Evolutionary conservation across 2,113 vertebrate species (phyloP).

Genomic region (Oreochromis aureus): DNA sequence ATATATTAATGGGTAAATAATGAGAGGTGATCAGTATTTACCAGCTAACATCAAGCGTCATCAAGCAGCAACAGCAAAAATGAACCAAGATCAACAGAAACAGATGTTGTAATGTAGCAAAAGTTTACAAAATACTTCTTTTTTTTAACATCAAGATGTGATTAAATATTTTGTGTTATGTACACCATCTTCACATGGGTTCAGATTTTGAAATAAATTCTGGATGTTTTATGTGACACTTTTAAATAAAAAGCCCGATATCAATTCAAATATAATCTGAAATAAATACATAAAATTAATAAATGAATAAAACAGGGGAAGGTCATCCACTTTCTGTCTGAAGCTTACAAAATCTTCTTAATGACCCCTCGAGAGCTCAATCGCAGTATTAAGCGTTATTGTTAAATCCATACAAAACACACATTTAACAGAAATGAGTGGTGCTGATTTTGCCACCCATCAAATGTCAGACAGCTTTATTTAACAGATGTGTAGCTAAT

Average conservation of each 20-base stretch:
- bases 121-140: constrained; percentile 1
- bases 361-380: not conserved
- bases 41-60: not conserved
- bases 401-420: not conserved
- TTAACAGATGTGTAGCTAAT: not conserved
- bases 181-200: not conserved
- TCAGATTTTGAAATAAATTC: not conserved
- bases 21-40: not conserved
- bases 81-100: not conserved
- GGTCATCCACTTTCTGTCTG: not conserved
- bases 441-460: not conserved
- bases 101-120: not conserved
- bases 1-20: not conserved
- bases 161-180: not conserved
- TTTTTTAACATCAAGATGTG: not conserved
- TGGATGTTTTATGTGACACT: not conserved
- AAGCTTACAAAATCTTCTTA: not conserved
- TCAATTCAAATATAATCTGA: not conserved
- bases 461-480: not conserved
- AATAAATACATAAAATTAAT: not conserved
- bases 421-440: not conserved
- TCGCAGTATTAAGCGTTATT: not conserved
- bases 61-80: not conserved
- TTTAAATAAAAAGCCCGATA: not conserved
- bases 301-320: not conserved